These are phyloP conservation scores for Rhinogobio ventralis DNA, from an alignment of 2,797 vertebrate species.

Conservation along the genomic window DNA sequence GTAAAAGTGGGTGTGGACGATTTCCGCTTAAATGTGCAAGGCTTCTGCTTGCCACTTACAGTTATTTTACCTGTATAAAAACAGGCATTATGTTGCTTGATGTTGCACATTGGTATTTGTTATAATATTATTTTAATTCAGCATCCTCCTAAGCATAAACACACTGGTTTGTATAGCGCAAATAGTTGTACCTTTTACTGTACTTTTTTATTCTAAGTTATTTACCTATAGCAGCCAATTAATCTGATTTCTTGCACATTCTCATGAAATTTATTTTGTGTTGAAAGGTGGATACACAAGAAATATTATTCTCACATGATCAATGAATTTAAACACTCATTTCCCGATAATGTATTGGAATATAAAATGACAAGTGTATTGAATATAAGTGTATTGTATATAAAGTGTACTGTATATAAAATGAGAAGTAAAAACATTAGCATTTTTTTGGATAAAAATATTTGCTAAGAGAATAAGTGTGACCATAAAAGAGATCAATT, in stretches of 20 bases:
- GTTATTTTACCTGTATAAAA: neutral
- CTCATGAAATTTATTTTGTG: neutral
- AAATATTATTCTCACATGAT: neutral
- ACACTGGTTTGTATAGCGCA: neutral
- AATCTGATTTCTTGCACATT: neutral
- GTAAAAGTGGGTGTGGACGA: neutral
- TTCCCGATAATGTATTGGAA: neutral
- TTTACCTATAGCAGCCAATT: neutral
- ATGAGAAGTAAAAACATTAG: no score
- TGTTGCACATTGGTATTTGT: conserved; percentile 1
- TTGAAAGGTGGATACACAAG: neutral
- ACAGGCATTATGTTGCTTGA: neutral
- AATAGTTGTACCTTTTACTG: no score
- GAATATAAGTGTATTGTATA: no score
- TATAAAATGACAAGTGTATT: neutral
- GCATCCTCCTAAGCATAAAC: neutral
- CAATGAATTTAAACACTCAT: neutral
- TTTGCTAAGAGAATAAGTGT: neutral
- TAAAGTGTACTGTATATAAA: no score
- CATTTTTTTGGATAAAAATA: neutral
- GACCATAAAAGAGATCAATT: neutral
- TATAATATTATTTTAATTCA: neutral
- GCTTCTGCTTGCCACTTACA: neutral
- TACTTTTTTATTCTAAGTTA: no score
- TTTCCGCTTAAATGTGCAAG: neutral